Conservation (phyloP, 2,888 invertebrate species). For the Meta bourneti region DNA sequence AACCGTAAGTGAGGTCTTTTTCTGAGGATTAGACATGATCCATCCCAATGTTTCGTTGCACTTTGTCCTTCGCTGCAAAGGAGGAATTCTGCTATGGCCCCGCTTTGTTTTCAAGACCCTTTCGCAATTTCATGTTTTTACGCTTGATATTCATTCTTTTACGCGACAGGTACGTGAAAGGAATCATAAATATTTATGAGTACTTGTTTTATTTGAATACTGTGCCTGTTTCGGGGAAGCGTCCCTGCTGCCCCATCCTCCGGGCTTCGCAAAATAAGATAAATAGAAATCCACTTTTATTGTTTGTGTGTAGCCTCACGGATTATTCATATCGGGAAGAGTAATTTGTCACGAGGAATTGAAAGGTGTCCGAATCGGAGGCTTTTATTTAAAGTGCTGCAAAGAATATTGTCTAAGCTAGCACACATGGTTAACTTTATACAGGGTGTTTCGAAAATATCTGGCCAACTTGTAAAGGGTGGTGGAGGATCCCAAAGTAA, state of each 20-base stretch:
- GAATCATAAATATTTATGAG: constrained; percentile 46
- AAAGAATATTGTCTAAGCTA: too few relatives aligned
- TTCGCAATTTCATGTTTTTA: constrained; percentile 21
- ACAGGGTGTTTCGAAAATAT: too few relatives aligned
- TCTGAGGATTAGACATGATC: constrained; percentile 4
- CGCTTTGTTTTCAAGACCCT: not conserved
- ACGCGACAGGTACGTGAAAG: constrained; percentile 14
- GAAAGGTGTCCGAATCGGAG: not conserved
- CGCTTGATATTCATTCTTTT: constrained; percentile 4
- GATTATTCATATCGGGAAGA: not conserved
- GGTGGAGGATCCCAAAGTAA: too few relatives aligned
- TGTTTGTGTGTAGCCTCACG: not conserved
- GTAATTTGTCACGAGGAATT: not conserved
- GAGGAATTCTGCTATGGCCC: not conserved
- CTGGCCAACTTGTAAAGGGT: too few relatives aligned
- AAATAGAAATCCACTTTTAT: not conserved
- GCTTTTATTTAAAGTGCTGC: not conserved
- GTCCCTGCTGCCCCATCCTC: not conserved
- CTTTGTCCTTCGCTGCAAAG: not conserved
- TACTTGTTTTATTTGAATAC: constrained; percentile 33
- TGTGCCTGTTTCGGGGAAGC: not conserved
- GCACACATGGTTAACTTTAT: too few relatives aligned
- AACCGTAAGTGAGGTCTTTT: not conserved
- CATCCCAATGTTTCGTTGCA: not conserved
- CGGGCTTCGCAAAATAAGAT: not conserved